Percentiles rank a stretch among this genome's conserved stretches.
These are phyloP conservation scores for Pangasius sanitwongsei DNA, from an alignment of 2,797 vertebrate species.

Conservation along the genomic window DNA sequence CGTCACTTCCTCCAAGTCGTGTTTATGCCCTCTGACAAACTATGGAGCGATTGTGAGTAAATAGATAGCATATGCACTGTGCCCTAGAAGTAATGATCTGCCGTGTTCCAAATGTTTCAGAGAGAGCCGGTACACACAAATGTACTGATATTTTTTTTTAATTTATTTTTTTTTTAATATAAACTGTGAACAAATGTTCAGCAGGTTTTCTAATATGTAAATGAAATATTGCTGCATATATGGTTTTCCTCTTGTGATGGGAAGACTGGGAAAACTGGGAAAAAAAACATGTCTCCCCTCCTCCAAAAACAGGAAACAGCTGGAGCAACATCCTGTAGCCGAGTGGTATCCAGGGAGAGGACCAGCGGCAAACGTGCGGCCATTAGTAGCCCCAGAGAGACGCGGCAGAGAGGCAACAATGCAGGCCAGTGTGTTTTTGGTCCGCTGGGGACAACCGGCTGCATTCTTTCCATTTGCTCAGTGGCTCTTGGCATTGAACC, in stretches of 20 bases:
- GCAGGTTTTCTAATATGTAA: neutral
- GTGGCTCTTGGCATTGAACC: conserved; percentile 6
- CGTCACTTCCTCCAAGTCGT: neutral
- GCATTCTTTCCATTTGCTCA: conserved; percentile 62
- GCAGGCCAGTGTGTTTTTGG: conserved; percentile 58
- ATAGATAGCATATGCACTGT: neutral
- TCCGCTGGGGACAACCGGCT: conserved; percentile 52
- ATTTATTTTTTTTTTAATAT: too few species aligned
- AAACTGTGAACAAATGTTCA: neutral
- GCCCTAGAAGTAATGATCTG: neutral
- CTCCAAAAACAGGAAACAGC: conserved; percentile 77
- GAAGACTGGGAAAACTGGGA: conserved; percentile 46
- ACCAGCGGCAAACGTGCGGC: conserved; percentile 46
- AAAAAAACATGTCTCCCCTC: conserved; percentile 12
- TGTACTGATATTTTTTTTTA: too few species aligned
- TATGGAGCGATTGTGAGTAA: neutral
- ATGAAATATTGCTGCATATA: conserved; percentile 8
- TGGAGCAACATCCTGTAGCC: conserved; percentile 78
- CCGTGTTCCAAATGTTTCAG: neutral
- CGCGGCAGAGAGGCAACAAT: conserved; percentile 61
- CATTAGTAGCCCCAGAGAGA: conserved; percentile 52
- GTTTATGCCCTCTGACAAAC: neutral
- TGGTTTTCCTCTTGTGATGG: conserved; percentile 1
- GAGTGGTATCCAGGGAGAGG: conserved; percentile 45
- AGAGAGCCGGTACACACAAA: neutral